Evolutionary conservation across 2,797 vertebrate species (phyloP), one percentile per base, ranked within the genome.

Genomic region (Rhodeus uyekii): DNA sequence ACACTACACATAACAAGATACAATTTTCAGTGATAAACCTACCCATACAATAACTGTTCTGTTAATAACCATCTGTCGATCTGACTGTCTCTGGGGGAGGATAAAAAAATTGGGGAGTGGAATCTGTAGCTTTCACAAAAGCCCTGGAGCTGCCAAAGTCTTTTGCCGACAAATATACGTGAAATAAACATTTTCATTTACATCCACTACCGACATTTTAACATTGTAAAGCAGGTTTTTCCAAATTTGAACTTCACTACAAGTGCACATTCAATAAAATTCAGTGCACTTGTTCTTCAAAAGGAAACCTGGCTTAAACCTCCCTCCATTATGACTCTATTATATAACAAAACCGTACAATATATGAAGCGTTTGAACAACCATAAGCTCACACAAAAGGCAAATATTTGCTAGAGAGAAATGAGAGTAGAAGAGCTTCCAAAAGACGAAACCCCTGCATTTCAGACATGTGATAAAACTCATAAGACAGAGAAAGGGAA

Each of bases 341-440:
- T 9, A 42, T 9, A 18, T 44, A 3, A 38, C 18, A 39, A 12
- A 67, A 67, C 24, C 36, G 42, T 24, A 7, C 6, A 24, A 39
- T 67, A 39, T 1, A 67, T 14, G 1, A 10, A 46, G 14, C 2
- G 14, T 69, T 69, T 46, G 24, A 46, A 32, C 29, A 46, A 67
- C 22, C 19, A 53, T 13, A 0, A 53, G 13, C 42, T 34, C 55
- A 80, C 67, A 68, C 27, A 69, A 76, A n/a, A 29, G 29, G n/a
- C 50, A 29, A 72, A 48, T 46, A 75, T 53, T 32, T 64, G 65
- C 64, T 74, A 58, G 63, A 39, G 81, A 53, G 58, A 44, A 74
- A 55, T 19, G 60, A 32, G 8, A 32, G 18, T 34, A 12, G 10
- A 38, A 69, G 4, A 55, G 36, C 27, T 29, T 27, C 8, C 22